Evolutionary conservation across 2,888 invertebrate genomes (phyloP), one percentile per base, ranked within the genome.

Genomic region (Pterobdella sp.): DNA sequence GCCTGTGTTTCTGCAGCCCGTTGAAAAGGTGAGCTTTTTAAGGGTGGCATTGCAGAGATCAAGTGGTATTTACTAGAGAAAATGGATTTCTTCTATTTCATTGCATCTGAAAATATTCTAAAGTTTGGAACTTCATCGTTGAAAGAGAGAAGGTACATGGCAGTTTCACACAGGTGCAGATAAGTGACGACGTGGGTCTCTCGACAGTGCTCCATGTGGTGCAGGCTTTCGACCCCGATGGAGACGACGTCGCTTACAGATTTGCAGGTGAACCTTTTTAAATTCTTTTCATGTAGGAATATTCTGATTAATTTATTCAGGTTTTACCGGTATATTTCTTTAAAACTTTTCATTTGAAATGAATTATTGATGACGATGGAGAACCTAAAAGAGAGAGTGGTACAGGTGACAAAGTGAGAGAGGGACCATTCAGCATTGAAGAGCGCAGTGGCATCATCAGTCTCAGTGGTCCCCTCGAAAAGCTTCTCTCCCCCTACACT

Each of bases 141-240:
- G 52, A 14, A 49, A 22, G 52, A 49, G 14, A 14, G 14, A 18
- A 14, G 22, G 52, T 18, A 14, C 14, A 22, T 18, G 52, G 52
- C 22, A 18, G 14, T 49, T 22, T 18, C 22, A 49, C 42, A 14
- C 42, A 56, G 60, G 60, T 71, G 36, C 42, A 49, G 63, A 35
- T 71, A 22, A 76, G 75, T 63, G 77, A 77, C 69, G 78, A 78
- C 71, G 76, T 76, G 10, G 60, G 88, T 88, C 37, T 78, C 29
- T 78, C 79, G 68, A 94, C 95, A 3, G 86, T 95, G 66, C 94
- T 96, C 0, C 95, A 95, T 7, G 95, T 95, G 0, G 93, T 96
- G 0, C 94, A 96, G 1, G 95, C 96, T 0, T 93, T 93, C 4
- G 96, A 96, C 83, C 94, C 94, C 85, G 95, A 96, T 83, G 95